Conservation (phyloP, 2,888 invertebrate species). For the Amiota minor region DNA sequence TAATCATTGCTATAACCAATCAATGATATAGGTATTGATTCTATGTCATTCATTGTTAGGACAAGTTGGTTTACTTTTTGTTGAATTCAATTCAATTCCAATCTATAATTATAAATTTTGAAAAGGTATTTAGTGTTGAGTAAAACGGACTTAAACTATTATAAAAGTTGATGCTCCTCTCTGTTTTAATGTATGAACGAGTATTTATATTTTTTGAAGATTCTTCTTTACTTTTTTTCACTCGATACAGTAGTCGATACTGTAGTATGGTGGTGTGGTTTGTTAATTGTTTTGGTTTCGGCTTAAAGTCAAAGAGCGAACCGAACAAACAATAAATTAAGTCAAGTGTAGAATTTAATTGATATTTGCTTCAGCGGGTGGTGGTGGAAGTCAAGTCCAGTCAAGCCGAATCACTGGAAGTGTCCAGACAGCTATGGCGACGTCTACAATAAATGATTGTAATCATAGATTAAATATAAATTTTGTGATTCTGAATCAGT, state of each 20-base stretch:
- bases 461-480: constrained; percentile 63
- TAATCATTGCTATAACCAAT: too few species aligned
- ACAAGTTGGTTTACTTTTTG: too few species aligned
- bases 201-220: too few species aligned
- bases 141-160: too few species aligned
- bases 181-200: neutral
- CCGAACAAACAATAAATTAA: constrained; percentile 57
- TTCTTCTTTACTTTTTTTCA: neutral
- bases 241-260: neutral
- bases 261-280: neutral
- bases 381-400: neutral
- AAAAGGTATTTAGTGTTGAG: too few species aligned
- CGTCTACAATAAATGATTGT: constrained; percentile 48
- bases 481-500: too few species aligned
- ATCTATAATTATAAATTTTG: too few species aligned
- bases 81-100: too few species aligned
- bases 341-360: constrained; percentile 65
- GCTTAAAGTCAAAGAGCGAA: neutral
- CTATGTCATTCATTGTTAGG: too few species aligned
- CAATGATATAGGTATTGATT: too few species aligned
- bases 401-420: neutral
- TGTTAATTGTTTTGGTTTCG: neutral
- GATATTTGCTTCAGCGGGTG: constrained; percentile 40
- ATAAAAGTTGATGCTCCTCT: neutral
- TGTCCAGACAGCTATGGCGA: neutral